Base-by-base conservation (phyloP, 2,113 vertebrate species). In the Oceanites oceanicus region DNA sequence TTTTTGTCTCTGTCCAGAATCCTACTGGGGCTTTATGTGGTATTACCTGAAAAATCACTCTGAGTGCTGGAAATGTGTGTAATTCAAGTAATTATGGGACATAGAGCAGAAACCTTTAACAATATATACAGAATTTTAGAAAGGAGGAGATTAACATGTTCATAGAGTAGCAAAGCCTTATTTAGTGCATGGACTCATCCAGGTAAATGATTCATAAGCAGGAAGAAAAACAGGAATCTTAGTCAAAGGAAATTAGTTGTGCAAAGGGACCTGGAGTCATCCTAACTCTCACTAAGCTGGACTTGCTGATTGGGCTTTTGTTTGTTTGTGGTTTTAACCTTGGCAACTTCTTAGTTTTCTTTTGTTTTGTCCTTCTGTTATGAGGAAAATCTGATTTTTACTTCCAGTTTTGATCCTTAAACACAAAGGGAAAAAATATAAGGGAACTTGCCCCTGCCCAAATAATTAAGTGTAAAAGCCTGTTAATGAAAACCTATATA, bases 121-220 rank as follows among this genome's bases (percentile, higher is more conserved):
- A 38, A 36, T 52, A 36, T 50, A 65, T 55, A 50, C 22, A 78
- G 59, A 65, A 29, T 89, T 88, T 23, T 52, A 30, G 56, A 78
- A 81, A n/a, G 49, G 52, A 86, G 40, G 32, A 82, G 55, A 45
- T 53, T 29, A 84, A 40, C 5, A 22, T 34, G 23, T 85, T 90
- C n/a, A 19, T 23, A 36, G 49, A 78, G 53, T 87, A 77, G 40
- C 36, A 52, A 58, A 88, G 44, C 44, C 34, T 84, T 67, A 84
- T 70, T 83, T 92, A 92, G 79, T 10, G 7, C 4, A 0, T 40
- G 86, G 40, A 29, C 56, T 96, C 65, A 83, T 50, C 52, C 65
- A 94, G 65, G 80, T 94, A 75, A 85, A 78, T 92, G 80, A 96
- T 49, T 94, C 91, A 92, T 77, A 36, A 59, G 52, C 52, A 65